phyloP scores from a whole-genome alignment of 2,797 vertebrate species.

The Zalophus californianus region DNA sequence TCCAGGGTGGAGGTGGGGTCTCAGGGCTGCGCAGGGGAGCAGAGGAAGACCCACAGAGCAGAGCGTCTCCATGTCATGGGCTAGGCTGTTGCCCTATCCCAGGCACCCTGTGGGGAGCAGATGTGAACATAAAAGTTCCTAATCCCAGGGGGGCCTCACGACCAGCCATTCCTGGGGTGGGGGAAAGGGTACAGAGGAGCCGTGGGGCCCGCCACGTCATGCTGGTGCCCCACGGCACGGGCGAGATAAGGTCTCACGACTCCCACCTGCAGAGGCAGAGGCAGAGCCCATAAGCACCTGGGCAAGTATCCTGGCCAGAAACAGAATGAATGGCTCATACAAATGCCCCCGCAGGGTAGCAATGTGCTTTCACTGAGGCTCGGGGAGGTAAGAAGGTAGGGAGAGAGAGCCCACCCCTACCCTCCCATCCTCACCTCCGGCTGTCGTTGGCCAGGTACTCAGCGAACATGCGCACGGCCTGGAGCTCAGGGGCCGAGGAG shows the following conservation, averaged over 20 bases:
- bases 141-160: background rate
- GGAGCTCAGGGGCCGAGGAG: slow-evolving; percentile 92
- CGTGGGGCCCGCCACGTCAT: background rate
- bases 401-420: background rate
- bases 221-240: background rate
- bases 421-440: slow-evolving; percentile 89
- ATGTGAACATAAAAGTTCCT: background rate
- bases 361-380: background rate
- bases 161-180: background rate
- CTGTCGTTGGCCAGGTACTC: slow-evolving; percentile 93
- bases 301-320: background rate
- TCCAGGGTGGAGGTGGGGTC: background rate
- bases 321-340: fast-evolving
- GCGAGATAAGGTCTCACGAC: background rate
- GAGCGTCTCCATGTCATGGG: background rate
- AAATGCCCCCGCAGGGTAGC: background rate
- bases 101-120: background rate
- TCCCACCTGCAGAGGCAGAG: background rate
- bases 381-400: background rate
- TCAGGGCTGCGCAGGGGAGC: fast-evolving
- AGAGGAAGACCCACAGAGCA: too few relatives aligned
- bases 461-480: slow-evolving; percentile 95
- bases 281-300: background rate
- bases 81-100: background rate
- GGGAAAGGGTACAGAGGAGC: background rate